These are phyloP conservation scores for Psittacula cyanocephala DNA, from an alignment of 2,113 vertebrate species.

Conservation along the genomic window DNA sequence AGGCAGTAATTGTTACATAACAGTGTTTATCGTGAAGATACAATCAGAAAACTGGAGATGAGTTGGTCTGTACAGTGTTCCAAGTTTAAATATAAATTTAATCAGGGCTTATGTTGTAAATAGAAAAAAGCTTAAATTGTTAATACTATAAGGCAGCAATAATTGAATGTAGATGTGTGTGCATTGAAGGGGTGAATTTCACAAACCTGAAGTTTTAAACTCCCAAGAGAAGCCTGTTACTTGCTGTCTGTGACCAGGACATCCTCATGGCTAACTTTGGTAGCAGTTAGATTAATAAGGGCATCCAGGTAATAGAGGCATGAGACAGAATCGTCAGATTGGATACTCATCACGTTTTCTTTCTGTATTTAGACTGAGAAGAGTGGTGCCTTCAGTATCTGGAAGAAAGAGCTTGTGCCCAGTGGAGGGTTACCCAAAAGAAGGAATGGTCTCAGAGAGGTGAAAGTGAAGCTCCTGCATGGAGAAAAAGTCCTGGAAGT, in stretches of 20 bases:
- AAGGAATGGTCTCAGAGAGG: not conserved
- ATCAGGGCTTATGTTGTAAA: not conserved
- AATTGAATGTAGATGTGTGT: not conserved
- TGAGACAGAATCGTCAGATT: not conserved
- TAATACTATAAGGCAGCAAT: not conserved
- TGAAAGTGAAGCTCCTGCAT: not conserved
- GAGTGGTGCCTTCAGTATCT: not conserved
- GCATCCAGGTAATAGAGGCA: not conserved
- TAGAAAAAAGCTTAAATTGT: not conserved
- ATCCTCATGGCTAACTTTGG: not conserved
- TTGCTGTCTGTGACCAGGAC: not conserved
- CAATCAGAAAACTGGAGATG: not conserved
- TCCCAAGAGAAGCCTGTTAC: not conserved
- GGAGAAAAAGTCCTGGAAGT: not conserved
- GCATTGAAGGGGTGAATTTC: not conserved
- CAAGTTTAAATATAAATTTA: not conserved
- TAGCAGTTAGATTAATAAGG: not conserved
- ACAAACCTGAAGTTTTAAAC: not conserved
- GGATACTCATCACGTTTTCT: not conserved
- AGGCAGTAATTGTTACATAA: not conserved
- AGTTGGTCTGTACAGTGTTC: not conserved
- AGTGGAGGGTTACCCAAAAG: not conserved
- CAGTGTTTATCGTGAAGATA: not conserved
- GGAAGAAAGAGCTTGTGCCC: not conserved
- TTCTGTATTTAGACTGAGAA: not conserved